Conservation (phyloP, 2,797 vertebrate species). For the Leptoclinus maculatus region DNA sequence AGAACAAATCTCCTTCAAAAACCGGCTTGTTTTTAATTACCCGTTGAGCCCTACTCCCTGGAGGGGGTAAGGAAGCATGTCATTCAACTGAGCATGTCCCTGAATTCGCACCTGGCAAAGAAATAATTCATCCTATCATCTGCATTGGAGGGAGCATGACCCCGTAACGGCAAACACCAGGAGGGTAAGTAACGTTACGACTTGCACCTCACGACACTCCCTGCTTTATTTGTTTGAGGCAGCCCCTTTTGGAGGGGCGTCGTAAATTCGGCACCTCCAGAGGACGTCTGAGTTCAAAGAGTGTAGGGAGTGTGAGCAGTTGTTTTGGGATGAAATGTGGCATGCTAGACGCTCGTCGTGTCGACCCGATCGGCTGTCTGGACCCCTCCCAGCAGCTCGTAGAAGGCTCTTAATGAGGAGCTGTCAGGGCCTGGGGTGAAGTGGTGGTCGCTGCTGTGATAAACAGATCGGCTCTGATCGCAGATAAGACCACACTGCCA, state of each 20-base stretch:
- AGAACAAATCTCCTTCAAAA: constrained; percentile 19
- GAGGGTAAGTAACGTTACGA: constrained; percentile 26
- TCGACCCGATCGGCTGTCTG: constrained; percentile 47
- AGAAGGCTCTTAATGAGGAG: constrained; percentile 51
- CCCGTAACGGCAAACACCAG: constrained; percentile 25
- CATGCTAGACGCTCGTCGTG: constrained; percentile 33
- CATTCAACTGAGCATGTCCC: constrained; percentile 5
- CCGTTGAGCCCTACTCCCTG: constrained; percentile 1
- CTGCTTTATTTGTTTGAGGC: constrained; percentile 44
- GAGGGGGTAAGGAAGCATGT: constrained; percentile 10
- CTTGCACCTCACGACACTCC: constrained; percentile 17
- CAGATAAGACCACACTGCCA: constrained; percentile 57
- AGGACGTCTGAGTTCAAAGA: constrained; percentile 49
- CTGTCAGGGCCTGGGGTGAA: constrained; percentile 45
- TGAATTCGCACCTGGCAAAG: not conserved
- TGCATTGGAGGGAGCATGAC: constrained; percentile 8
- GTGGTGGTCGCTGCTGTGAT: constrained; percentile 35
- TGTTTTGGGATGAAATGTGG: constrained; percentile 30
- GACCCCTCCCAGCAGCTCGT: constrained; percentile 37
- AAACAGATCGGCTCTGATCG: constrained; percentile 41
- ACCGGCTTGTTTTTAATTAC: constrained; percentile 37
- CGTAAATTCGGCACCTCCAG: constrained; percentile 52
- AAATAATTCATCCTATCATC: constrained; percentile 15
- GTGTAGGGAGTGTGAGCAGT: not conserved
- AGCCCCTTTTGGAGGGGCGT: constrained; percentile 1